Evolutionary conservation across 92 coral and sea anemone species (phyloP).

Genomic region (Plumapathes pennacea): DNA sequence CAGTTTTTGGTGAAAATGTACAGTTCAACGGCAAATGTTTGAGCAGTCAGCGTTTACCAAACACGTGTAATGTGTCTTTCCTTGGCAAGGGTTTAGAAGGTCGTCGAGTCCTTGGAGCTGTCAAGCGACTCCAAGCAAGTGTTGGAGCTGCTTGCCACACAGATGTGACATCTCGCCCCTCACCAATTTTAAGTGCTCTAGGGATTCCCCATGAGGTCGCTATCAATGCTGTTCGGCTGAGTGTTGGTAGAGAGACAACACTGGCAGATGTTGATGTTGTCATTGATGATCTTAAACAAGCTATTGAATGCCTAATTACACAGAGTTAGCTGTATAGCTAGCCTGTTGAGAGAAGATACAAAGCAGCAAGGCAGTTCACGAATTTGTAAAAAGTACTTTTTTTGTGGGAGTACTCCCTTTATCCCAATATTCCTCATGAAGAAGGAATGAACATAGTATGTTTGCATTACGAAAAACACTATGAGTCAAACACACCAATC

Average conservation of each 20-base stretch:
- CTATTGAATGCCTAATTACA: conserved; percentile 56
- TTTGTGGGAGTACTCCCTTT: too few species aligned
- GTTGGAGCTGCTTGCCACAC: conserved; percentile 99
- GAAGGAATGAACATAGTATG: too few species aligned
- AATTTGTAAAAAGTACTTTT: too few species aligned
- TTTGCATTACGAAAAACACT: too few species aligned
- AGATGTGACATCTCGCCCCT: conserved; percentile 69
- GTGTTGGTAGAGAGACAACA: conserved; percentile 91
- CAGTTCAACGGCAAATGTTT: conserved; percentile 90
- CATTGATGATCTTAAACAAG: conserved; percentile 63
- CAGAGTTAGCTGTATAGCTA: too few species aligned
- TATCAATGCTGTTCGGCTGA: conserved; percentile 86
- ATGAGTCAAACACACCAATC: too few species aligned
- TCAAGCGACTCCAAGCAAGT: conserved; percentile 76
- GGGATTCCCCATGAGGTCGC: conserved; percentile 87
- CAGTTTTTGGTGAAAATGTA: conserved; percentile 63
- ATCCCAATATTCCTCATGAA: too few species aligned
- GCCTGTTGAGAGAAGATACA: too few species aligned
- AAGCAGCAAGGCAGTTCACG: too few species aligned
- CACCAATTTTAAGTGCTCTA: conserved; percentile 84
- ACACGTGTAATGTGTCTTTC: conserved; percentile 92
- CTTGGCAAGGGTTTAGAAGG: conserved; percentile 77
- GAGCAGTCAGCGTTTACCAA: conserved; percentile 83
- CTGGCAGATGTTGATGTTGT: conserved; percentile 66
- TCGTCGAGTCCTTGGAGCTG: conserved; percentile 49